These are phyloP conservation scores for Clepsis dumicolana DNA, from an alignment of 2,888 invertebrate species.

Conservation along the genomic window DNA sequence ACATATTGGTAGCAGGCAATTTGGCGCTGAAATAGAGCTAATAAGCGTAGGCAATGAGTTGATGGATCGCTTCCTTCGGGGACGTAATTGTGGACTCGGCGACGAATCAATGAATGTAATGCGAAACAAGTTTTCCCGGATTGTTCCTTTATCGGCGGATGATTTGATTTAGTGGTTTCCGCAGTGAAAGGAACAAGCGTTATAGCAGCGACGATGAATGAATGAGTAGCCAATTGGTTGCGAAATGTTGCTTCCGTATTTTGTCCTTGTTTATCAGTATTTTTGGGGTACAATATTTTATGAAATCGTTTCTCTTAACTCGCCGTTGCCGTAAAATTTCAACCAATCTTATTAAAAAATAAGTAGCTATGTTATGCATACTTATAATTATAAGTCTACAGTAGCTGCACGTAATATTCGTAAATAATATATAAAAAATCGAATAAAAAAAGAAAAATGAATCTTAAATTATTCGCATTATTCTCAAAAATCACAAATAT, in stretches of 20 bases:
- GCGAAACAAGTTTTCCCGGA: slow-evolving; percentile 30
- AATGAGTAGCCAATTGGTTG: not conserved
- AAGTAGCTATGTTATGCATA: too few species aligned
- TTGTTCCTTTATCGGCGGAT: slow-evolving; percentile 26
- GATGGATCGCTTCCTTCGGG: slow-evolving; percentile 61
- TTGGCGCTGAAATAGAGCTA: slow-evolving; percentile 56
- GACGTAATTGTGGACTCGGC: slow-evolving; percentile 44
- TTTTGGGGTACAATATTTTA: not conserved
- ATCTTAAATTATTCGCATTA: too few species aligned
- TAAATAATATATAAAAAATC: too few species aligned
- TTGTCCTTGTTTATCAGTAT: not conserved
- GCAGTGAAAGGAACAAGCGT: not conserved
- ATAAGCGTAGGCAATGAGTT: slow-evolving; percentile 54
- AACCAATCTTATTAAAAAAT: not conserved
- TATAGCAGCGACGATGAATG: not conserved
- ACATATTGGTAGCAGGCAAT: slow-evolving; percentile 58
- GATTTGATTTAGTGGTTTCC: slow-evolving; percentile 31
- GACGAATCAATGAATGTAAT: slow-evolving; percentile 25
- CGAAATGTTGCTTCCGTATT: slow-evolving; percentile 4
- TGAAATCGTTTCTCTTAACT: not conserved
- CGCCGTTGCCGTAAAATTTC: not conserved
- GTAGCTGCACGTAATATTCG: too few species aligned
- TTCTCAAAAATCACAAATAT: too few species aligned
- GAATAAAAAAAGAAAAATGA: too few species aligned
- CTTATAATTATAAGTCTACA: not conserved